Conservation (phyloP, 2,797 vertebrate genomes). For the Psittacula echo region DNA sequence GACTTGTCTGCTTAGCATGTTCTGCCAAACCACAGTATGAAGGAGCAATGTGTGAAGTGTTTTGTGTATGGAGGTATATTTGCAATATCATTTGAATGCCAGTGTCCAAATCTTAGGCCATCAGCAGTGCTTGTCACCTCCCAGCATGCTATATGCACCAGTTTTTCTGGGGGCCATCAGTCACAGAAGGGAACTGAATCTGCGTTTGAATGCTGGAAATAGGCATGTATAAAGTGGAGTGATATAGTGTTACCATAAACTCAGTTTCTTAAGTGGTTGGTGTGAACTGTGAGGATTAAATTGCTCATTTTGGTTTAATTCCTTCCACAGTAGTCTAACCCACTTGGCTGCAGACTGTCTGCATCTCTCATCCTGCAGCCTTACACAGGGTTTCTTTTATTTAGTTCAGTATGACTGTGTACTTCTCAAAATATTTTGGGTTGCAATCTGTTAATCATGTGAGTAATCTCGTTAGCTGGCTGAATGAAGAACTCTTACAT, state of each 20-base stretch:
- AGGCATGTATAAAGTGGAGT: not conserved
- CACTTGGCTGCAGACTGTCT: not conserved
- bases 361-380: not conserved
- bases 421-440: not conserved
- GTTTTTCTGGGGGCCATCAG: not conserved
- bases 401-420: not conserved
- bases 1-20: not conserved
- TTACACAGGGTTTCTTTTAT: not conserved
- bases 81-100: not conserved
- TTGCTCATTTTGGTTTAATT: not conserved
- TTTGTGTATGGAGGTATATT: not conserved
- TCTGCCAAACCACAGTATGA: not conserved
- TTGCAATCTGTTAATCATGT: not conserved
- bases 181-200: not conserved
- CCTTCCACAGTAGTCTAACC: not conserved
- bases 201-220: not conserved
- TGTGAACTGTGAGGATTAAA: not conserved
- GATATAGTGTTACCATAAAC: not conserved
- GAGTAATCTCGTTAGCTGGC: not conserved
- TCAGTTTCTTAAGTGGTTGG: not conserved
- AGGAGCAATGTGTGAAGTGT: not conserved
- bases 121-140: not conserved
- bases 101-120: not conserved
- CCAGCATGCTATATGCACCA: not conserved
- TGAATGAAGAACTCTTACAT: not conserved